These are phyloP conservation scores for Ancistrus triradiatus DNA, from an alignment of 2,113 vertebrate species.

Conservation along the genomic window DNA sequence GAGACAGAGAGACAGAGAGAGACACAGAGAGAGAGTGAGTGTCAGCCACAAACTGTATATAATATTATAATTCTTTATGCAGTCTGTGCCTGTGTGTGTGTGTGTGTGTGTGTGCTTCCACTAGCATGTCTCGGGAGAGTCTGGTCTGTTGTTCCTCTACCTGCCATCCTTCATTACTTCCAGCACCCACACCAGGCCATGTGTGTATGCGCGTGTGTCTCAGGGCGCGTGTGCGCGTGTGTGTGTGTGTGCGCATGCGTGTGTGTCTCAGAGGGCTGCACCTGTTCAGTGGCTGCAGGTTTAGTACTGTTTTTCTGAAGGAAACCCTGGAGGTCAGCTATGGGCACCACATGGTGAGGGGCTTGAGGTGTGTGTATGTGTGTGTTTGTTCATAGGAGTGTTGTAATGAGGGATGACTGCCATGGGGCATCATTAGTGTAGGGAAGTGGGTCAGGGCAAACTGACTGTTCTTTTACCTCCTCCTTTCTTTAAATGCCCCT, in stretches of 20 bases:
- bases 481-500: slow-evolving; percentile 52
- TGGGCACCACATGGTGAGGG: slow-evolving; percentile 42
- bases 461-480: slow-evolving; percentile 27
- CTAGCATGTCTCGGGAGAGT: slow-evolving; percentile 57
- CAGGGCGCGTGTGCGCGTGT: slow-evolving; percentile 8
- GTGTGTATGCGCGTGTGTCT: slow-evolving; percentile 9
- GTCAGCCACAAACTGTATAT: too few species aligned
- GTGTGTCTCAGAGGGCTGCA: slow-evolving; percentile 64
- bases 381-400: slow-evolving; percentile 28
- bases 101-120: slow-evolving; percentile 48
- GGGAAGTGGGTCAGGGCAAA: slow-evolving; percentile 71
- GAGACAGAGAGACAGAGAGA: too few species aligned
- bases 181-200: slow-evolving; percentile 56
- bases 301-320: slow-evolving; percentile 56
- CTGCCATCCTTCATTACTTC: slow-evolving; percentile 85
- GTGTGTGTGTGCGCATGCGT: slow-evolving; percentile 40
- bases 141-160: slow-evolving; percentile 62
- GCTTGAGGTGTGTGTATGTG: slow-evolving; percentile 26
- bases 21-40: too few species aligned
- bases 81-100: slow-evolving; percentile 46
- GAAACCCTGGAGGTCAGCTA: slow-evolving; percentile 56
- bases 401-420: slow-evolving; percentile 68
- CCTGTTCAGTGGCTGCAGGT: slow-evolving; percentile 69
- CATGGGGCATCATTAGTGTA: slow-evolving; percentile 71
- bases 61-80: too few species aligned